Conservation (phyloP, 2,113 vertebrate genomes). For the Lamprologus sp. region DNA sequence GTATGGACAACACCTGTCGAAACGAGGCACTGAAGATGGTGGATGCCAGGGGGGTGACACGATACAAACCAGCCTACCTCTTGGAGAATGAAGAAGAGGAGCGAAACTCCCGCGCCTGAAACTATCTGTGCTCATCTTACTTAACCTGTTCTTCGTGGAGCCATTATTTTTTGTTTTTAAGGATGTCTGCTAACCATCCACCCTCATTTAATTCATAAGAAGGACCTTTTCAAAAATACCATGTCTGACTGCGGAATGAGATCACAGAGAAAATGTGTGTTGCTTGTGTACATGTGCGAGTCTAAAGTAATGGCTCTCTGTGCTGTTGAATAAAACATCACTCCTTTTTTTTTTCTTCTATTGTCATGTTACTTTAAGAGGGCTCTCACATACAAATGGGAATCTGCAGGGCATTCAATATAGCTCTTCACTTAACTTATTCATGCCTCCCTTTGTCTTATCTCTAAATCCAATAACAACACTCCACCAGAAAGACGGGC, state of each 20-base stretch:
- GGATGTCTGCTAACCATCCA: neutral
- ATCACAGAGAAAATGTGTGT: neutral
- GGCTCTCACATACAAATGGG: neutral
- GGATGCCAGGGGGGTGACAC: slow-evolving; percentile 65
- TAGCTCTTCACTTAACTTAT: neutral
- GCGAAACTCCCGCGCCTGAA: slow-evolving; percentile 76
- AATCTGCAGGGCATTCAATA: neutral
- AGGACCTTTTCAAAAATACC: neutral
- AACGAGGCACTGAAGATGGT: slow-evolving; percentile 76
- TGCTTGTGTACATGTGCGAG: neutral
- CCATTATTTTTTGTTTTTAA: neutral
- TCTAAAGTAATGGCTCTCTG: neutral
- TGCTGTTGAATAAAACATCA: slow-evolving; percentile 51
- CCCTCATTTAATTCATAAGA: neutral
- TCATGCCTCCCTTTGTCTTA: slow-evolving; percentile 24
- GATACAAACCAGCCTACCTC: slow-evolving; percentile 81
- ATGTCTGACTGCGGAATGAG: neutral
- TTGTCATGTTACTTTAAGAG: slow-evolving; percentile 9
- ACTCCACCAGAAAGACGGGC: neutral
- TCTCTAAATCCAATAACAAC: neutral
- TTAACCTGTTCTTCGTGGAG: neutral
- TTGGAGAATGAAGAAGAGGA: slow-evolving; percentile 89
- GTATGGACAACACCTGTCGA: slow-evolving; percentile 80
- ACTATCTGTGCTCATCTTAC: neutral
- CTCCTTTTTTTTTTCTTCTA: neutral